Percentiles rank a stretch among this genome's conserved stretches.
Conservation (phyloP, 2,888 invertebrate genomes). For the Axea sp. region DNA sequence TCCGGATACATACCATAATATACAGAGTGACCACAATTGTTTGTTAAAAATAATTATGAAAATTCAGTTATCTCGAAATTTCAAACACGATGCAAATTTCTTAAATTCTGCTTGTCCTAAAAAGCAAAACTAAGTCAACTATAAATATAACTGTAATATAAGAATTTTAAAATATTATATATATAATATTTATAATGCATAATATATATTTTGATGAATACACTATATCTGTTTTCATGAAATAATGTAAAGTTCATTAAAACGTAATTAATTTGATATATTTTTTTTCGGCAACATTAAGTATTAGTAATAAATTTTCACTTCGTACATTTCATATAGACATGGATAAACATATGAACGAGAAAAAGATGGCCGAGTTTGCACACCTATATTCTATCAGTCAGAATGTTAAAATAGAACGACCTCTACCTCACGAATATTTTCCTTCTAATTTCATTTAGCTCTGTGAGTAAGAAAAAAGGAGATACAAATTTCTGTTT, state of each 20-base stretch:
- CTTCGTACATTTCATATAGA: constrained; percentile 30
- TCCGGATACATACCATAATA: constrained; percentile 7
- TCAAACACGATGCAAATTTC: not conserved
- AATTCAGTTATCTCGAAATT: too few species aligned
- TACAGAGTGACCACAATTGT: constrained; percentile 15
- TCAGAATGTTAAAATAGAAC: constrained; percentile 54
- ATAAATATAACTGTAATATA: too few species aligned
- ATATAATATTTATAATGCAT: too few species aligned
- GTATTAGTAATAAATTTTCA: constrained; percentile 25
- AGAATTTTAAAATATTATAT: too few species aligned
- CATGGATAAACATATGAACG: constrained; percentile 36
- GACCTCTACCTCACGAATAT: constrained; percentile 65
- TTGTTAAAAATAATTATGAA: too few species aligned
- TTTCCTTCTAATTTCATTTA: constrained; percentile 72
- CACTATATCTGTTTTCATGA: too few species aligned
- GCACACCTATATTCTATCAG: constrained; percentile 59
- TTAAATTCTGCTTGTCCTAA: too few species aligned
- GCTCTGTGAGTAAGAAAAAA: constrained; percentile 53
- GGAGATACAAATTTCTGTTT: constrained; percentile 57
- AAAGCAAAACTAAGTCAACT: too few species aligned
- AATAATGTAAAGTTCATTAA: too few species aligned
- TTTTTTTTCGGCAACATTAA: not conserved
- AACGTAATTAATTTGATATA: too few species aligned
- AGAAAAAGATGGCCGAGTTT: constrained; percentile 52
- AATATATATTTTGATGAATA: too few species aligned